Evolutionary conservation across 2,113 vertebrate genomes (phyloP).

Genomic region (Psilopsiagon aurifrons): DNA sequence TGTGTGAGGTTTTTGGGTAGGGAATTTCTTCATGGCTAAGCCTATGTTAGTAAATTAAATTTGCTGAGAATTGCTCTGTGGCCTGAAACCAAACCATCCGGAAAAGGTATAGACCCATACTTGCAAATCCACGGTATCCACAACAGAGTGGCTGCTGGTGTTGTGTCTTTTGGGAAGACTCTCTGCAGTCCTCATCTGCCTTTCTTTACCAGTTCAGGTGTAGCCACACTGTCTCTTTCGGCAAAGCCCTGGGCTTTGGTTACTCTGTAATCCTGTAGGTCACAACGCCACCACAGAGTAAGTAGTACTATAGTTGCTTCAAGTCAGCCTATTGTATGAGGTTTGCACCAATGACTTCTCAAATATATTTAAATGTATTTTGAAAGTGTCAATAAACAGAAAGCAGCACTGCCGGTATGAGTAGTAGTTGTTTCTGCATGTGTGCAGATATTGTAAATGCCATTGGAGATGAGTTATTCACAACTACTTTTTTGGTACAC

Average conservation of each 20-base stretch:
- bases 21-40: not conserved
- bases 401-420: not conserved
- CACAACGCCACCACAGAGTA: accelerated
- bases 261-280: not conserved
- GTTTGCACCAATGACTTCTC: not conserved
- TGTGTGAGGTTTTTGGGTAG: not conserved
- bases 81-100: not conserved
- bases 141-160: not conserved
- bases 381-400: not conserved
- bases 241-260: not conserved
- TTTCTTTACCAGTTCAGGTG: not conserved
- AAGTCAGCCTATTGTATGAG: not conserved
- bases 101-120: not conserved
- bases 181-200: not conserved
- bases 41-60: not conserved
- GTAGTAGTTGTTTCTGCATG: not conserved
- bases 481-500: not conserved
- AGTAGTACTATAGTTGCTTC: not conserved
- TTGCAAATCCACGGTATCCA: not conserved
- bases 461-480: not conserved
- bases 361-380: not conserved
- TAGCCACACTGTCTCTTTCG: not conserved
- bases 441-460: not conserved
- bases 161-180: not conserved
- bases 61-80: not conserved